These are phyloP conservation scores for Rhadina sibilatrix DNA, from an alignment of 2,113 vertebrate genomes.

Conservation along the genomic window DNA sequence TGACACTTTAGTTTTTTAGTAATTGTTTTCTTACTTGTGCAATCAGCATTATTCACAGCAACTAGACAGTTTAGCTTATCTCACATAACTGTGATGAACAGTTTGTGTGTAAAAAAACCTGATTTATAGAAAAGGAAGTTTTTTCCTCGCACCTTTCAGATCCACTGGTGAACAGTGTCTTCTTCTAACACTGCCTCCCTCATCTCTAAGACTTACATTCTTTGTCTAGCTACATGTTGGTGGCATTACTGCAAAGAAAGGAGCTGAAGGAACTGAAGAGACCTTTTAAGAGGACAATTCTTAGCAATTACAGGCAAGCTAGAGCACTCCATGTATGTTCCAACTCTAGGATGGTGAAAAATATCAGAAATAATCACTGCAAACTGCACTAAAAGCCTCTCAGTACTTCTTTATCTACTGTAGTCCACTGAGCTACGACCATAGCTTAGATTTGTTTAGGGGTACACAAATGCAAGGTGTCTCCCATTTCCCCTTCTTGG, in stretches of 20 bases:
- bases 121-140: neutral
- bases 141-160: neutral
- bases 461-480: accelerated
- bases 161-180: neutral
- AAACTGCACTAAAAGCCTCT: neutral
- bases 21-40: neutral
- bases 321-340: neutral
- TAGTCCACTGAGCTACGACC: neutral
- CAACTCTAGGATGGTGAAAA: neutral
- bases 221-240: neutral
- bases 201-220: neutral
- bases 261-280: neutral
- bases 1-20: neutral
- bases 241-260: neutral
- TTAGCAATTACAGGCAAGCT: neutral
- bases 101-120: neutral
- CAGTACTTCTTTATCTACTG: neutral
- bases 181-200: neutral
- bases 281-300: neutral
- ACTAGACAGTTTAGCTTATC: neutral
- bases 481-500: neutral
- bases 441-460: neutral
- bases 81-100: neutral
- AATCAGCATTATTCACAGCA: neutral
- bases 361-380: neutral